Conservation (phyloP, 2,113 vertebrate genomes). For the Paedocypris sp. region DNA sequence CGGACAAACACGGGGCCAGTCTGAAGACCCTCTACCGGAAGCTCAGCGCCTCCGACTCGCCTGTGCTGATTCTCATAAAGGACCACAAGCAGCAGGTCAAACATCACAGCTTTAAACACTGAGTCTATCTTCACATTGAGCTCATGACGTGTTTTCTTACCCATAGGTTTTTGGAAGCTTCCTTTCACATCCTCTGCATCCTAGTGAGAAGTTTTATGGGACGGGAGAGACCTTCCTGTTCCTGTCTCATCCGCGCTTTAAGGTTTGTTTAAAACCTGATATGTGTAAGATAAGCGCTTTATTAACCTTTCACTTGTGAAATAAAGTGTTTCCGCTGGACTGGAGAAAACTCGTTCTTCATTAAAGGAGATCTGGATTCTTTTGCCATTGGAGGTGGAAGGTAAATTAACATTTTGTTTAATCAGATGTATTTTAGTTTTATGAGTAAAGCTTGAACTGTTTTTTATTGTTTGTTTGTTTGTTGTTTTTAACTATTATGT, state of each 20-base stretch:
- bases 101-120: background rate
- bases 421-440: background rate
- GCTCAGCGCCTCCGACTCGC: slow-evolving; percentile 52
- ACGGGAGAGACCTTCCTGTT: slow-evolving; percentile 69
- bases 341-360: slow-evolving; percentile 70
- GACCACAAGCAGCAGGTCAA: slow-evolving; percentile 59
- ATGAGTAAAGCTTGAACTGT: too few species aligned
- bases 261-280: slow-evolving; percentile 43
- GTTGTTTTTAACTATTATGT: too few species aligned
- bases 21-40: slow-evolving; percentile 68
- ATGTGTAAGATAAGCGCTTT: too few species aligned
- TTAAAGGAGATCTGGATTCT: slow-evolving; percentile 67
- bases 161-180: slow-evolving; percentile 62
- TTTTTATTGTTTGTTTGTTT: too few species aligned
- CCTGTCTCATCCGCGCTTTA: slow-evolving; percentile 63
- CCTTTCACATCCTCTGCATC: slow-evolving; percentile 60
- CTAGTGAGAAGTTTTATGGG: slow-evolving; percentile 62
- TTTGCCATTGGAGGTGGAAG: slow-evolving; percentile 68
- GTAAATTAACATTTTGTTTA: slow-evolving; percentile 37
- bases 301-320: too few species aligned
- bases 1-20: slow-evolving; percentile 57
- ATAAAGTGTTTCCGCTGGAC: slow-evolving; percentile 70
- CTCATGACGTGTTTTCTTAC: background rate
- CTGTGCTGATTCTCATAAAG: slow-evolving; percentile 60
- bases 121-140: background rate